Evolutionary conservation across 2,888 invertebrate species (phyloP).

Genomic region (Thymelicus lineola): DNA sequence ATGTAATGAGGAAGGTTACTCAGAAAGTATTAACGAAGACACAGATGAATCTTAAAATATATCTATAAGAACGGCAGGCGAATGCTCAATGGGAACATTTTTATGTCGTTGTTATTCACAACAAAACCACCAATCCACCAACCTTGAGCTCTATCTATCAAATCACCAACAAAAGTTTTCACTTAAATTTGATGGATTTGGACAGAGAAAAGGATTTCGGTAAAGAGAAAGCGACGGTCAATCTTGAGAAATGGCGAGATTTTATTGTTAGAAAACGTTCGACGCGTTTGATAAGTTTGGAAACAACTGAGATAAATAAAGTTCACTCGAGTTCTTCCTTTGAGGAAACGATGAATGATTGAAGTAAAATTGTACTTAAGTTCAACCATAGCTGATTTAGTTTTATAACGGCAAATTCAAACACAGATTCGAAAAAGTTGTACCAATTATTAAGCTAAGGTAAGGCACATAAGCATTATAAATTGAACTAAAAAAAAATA

Average conservation of each 20-base stretch:
- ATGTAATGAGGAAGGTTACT: too few relatives aligned
- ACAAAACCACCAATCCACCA: conserved; percentile 5
- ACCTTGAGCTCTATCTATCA: conserved; percentile 15
- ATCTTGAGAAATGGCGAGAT: conserved; percentile 20
- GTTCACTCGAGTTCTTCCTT: background rate
- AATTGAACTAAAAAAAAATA: too few relatives aligned
- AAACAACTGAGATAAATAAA: conserved; percentile 20
- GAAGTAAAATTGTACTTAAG: background rate
- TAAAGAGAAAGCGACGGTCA: conserved; percentile 25
- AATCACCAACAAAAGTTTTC: conserved; percentile 29
- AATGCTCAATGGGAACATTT: conserved; percentile 9
- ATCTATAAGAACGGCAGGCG: background rate
- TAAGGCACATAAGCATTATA: too few relatives aligned
- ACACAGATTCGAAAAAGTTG: too few relatives aligned
- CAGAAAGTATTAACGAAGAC: too few relatives aligned
- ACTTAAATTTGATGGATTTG: conserved; percentile 33
- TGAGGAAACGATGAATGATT: background rate
- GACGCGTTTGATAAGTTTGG: conserved; percentile 18
- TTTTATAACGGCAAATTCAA: too few relatives aligned
- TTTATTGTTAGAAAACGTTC: conserved; percentile 11
- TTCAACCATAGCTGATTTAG: background rate
- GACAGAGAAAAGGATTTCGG: conserved; percentile 14
- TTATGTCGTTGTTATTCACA: conserved; percentile 22
- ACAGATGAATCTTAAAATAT: background rate
- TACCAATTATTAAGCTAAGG: too few relatives aligned